These are phyloP conservation scores for Equus przewalskii DNA, from an alignment of 2,113 vertebrate genomes.

Conservation along the genomic window DNA sequence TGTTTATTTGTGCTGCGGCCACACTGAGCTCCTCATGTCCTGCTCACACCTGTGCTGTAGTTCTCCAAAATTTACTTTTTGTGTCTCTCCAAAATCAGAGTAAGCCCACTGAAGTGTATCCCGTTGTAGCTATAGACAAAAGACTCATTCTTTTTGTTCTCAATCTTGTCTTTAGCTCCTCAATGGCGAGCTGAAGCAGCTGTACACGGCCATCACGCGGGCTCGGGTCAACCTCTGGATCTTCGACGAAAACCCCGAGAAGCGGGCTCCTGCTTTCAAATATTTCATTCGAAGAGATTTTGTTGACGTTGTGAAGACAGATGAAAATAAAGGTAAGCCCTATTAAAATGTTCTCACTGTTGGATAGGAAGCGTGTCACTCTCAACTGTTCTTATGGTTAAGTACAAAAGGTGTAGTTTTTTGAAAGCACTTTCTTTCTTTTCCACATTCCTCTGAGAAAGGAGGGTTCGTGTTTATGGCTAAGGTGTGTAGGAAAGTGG, in stretches of 20 bases:
- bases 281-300: constrained; percentile 89
- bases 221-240: constrained; percentile 93
- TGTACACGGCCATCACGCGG: constrained; percentile 91
- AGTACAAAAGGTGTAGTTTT: background rate
- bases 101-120: background rate
- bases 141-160: background rate
- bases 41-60: background rate
- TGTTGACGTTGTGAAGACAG: constrained; percentile 89
- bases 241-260: constrained; percentile 91
- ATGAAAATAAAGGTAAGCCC: constrained; percentile 89
- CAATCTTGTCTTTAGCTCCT: constrained; percentile 85
- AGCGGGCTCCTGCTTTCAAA: constrained; percentile 90
- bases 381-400: background rate
- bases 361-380: background rate
- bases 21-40: background rate
- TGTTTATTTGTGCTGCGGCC: background rate
- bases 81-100: background rate
- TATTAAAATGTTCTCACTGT: background rate
- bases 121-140: background rate
- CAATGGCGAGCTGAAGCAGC: constrained; percentile 91
- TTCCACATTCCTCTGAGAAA: background rate
- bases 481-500: background rate
- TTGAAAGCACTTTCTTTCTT: background rate
- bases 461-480: background rate
- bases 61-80: background rate